Conservation (phyloP, 1,140 invertebrate genomes). For the Bactericera cockerelli region DNA sequence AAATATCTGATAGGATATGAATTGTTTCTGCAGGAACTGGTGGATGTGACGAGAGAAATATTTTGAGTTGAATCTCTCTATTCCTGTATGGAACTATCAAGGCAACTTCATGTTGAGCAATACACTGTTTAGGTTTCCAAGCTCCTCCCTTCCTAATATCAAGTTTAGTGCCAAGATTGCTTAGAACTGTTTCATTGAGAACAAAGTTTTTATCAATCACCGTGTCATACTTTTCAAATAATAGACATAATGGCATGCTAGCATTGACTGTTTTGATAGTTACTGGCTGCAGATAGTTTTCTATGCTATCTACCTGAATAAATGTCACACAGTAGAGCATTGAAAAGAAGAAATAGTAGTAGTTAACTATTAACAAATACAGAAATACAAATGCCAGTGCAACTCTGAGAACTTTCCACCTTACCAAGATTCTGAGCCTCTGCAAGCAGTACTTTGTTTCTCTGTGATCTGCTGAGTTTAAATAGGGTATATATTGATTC, state of each 20-base stretch:
- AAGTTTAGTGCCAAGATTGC: too few relatives aligned
- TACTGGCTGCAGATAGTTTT: background rate
- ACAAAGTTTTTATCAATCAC: background rate
- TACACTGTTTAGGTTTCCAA: slow-evolving; percentile 55
- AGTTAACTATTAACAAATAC: background rate
- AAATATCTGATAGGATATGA: slow-evolving; percentile 74
- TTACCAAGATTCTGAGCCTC: background rate
- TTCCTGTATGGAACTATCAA: slow-evolving; percentile 81
- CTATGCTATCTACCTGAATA: background rate
- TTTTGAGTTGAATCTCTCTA: slow-evolving; percentile 57
- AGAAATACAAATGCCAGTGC: background rate
- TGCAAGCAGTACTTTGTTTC: background rate
- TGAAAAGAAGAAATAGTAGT: background rate
- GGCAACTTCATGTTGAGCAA: slow-evolving; percentile 58
- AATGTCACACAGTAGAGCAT: background rate
- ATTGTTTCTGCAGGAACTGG: slow-evolving; percentile 73
- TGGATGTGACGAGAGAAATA: slow-evolving; percentile 80
- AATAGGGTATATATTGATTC: too few relatives aligned
- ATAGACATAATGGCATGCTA: background rate
- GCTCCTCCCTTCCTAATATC: slow-evolving; percentile 39
- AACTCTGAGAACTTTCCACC: background rate
- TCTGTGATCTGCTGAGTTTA: background rate
- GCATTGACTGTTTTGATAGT: background rate
- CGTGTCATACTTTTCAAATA: background rate
- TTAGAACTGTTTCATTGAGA: slow-evolving; percentile 2